Evolutionary conservation across 2,888 invertebrate species (phyloP).

Genomic region (Trichogramma dendrolimi): DNA sequence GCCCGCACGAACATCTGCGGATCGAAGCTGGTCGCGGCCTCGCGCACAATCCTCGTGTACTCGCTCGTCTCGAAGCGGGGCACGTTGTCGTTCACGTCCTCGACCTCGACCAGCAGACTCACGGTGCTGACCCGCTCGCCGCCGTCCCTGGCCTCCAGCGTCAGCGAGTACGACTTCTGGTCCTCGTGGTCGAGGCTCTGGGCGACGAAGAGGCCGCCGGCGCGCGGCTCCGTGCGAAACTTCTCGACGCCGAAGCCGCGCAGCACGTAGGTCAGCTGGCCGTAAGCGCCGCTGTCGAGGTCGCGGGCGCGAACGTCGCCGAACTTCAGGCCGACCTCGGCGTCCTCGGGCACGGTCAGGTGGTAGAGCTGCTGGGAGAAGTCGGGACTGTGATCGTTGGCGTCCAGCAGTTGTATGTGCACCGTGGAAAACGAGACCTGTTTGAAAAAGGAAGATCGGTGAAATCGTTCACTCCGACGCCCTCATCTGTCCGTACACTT

Average conservation of each 20-base stretch:
- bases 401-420: conserved; percentile 66
- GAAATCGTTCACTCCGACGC: background rate
- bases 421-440: conserved; percentile 61
- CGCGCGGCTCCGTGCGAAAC: conserved; percentile 65
- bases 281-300: conserved; percentile 68
- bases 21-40: conserved; percentile 72
- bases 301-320: conserved; percentile 68
- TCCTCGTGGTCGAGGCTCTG: conserved; percentile 72
- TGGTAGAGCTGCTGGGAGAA: conserved; percentile 64
- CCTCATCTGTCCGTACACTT: conserved; percentile 20
- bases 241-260: conserved; percentile 77
- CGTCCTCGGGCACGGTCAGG: conserved; percentile 65
- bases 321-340: conserved; percentile 60
- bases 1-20: conserved; percentile 77
- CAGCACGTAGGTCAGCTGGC: conserved; percentile 67
- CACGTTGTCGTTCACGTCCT: conserved; percentile 74
- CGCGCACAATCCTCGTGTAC: conserved; percentile 71
- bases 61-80: conserved; percentile 68
- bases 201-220: conserved; percentile 66
- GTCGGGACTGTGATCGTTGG: conserved; percentile 75
- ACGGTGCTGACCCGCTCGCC: conserved; percentile 70
- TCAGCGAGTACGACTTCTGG: conserved; percentile 74
- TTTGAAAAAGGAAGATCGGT: conserved; percentile 1
- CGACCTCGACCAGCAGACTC: conserved; percentile 66
- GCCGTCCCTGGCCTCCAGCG: conserved; percentile 76